phyloP scores from a whole-genome alignment of 2,888 invertebrate genomes.

The Calameuta idolon region DNA sequence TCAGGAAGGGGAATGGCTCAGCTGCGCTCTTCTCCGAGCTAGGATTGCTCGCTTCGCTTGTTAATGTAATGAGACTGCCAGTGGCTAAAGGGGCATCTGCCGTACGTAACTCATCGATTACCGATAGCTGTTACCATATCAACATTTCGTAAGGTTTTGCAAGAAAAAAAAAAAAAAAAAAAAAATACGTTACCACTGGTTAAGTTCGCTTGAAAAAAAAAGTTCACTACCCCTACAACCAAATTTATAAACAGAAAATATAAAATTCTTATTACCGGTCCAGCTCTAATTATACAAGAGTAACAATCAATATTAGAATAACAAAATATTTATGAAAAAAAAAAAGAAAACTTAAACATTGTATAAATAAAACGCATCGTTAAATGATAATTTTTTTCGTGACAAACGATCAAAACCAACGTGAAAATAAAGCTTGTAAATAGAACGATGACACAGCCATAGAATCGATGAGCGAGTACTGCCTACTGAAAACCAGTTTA shows the following conservation, averaged over 20 bases:
- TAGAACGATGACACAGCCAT: not conserved
- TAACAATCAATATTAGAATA: not conserved
- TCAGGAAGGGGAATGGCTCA: conserved; percentile 52
- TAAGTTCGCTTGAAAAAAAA: not conserved
- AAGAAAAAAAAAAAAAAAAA: not conserved
- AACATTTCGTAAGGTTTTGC: not conserved
- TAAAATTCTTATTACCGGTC: not conserved
- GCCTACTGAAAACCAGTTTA: conserved; percentile 58
- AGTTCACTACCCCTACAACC: not conserved
- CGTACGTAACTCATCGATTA: conserved; percentile 54
- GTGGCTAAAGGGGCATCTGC: conserved; percentile 49
- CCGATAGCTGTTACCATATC: conserved; percentile 6
- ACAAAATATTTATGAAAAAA: not conserved
- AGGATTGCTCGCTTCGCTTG: conserved; percentile 53
- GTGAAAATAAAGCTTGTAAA: not conserved
- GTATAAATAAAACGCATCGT: not conserved
- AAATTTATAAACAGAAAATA: not conserved
- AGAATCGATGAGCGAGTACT: conserved; percentile 53
- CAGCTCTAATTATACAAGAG: not conserved
- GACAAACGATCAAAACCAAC: not conserved
- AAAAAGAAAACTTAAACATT: not conserved
- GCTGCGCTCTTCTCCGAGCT: conserved; percentile 58
- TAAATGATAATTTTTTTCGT: not conserved
- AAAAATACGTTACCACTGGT: not conserved
- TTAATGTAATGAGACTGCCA: conserved; percentile 56